These are phyloP conservation scores for Thryonomys swinderianus DNA, from an alignment of 2,113 vertebrate genomes.

Conservation along the genomic window DNA sequence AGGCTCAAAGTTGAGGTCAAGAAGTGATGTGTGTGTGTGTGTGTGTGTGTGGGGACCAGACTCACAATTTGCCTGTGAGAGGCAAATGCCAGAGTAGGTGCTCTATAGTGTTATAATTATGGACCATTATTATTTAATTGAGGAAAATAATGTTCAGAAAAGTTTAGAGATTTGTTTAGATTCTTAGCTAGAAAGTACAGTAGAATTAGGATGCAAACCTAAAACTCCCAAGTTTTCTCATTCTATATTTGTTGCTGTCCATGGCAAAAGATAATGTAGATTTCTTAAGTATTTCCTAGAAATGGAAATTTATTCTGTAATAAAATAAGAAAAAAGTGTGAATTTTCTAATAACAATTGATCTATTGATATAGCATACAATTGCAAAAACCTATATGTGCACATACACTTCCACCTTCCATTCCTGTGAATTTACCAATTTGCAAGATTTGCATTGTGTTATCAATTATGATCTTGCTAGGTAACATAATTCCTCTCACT, in stretches of 20 bases:
- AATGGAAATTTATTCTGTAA: neutral
- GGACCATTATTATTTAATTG: neutral
- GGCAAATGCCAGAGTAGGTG: neutral
- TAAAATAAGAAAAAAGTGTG: neutral
- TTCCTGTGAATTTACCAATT: neutral
- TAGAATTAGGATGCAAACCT: neutral
- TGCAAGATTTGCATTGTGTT: neutral
- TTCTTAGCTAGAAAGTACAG: neutral
- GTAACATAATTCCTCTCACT: neutral
- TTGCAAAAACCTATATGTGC: neutral
- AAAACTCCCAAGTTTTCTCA: neutral
- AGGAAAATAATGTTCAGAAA: neutral
- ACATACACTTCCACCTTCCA: neutral
- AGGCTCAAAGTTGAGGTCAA: neutral
- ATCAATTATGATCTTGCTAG: neutral
- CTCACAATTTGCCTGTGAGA: neutral
- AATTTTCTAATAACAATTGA: neutral
- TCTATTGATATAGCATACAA: neutral
- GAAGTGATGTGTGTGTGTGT: neutral
- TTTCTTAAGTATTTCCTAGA: slow-evolving; percentile 3
- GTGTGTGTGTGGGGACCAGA: neutral
- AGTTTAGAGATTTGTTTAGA: neutral
- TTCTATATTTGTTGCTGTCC: neutral
- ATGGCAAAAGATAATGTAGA: neutral
- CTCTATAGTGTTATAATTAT: neutral